phyloP scores from a whole-genome alignment of 2,888 invertebrate species.

The Carterocephalus palaemon region DNA sequence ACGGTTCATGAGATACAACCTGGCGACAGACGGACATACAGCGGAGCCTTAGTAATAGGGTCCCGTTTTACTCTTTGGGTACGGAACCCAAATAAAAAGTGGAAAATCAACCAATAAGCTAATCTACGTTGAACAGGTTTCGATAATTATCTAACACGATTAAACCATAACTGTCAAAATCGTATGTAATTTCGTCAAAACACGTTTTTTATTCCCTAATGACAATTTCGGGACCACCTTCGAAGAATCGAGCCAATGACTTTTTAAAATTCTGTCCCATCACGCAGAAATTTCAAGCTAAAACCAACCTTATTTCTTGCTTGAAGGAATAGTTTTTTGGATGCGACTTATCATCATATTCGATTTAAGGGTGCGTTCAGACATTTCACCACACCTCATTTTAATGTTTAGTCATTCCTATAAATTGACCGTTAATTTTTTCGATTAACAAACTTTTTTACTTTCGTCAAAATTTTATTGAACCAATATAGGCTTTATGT shows the following conservation, averaged over 20 bases:
- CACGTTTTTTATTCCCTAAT: slow-evolving; percentile 25
- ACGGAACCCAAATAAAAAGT: no score
- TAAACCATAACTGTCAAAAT: slow-evolving; percentile 29
- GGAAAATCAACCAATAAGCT: not conserved
- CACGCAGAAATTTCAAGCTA: not conserved
- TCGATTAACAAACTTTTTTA: slow-evolving; percentile 29
- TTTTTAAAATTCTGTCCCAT: slow-evolving; percentile 11
- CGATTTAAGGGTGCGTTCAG: slow-evolving; percentile 16
- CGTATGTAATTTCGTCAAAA: slow-evolving; percentile 23
- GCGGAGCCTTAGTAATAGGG: no score
- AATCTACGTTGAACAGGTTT: no score
- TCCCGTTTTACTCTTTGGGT: no score
- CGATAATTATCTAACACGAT: slow-evolving; percentile 14
- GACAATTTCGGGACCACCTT: slow-evolving; percentile 21
- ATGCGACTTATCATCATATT: no score
- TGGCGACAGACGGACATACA: no score
- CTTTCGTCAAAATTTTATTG: not conserved
- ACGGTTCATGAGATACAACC: no score
- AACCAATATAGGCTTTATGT: slow-evolving; percentile 4
- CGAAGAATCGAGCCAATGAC: slow-evolving; percentile 14
- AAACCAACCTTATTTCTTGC: slow-evolving; percentile 6
- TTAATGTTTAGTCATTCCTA: slow-evolving; percentile 49
- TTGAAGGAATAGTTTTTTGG: no score
- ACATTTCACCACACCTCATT: slow-evolving; percentile 32
- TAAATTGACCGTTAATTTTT: slow-evolving; percentile 48